phyloP scores from a whole-genome alignment of 2,797 vertebrate species.

The Luscinia luscinia region DNA sequence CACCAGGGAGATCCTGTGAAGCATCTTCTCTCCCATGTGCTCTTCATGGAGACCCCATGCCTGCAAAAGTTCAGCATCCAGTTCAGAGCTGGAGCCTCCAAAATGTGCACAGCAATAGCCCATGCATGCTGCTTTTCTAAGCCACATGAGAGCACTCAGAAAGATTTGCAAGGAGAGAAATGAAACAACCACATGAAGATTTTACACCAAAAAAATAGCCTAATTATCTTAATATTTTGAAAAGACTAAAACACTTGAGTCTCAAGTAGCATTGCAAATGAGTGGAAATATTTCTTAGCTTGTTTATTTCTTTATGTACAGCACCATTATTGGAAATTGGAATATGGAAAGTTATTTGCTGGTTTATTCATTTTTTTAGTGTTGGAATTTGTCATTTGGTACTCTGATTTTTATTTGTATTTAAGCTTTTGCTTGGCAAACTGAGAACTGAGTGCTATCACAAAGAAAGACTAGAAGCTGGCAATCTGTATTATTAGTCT shows the following conservation, averaged over 20 bases:
- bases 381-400: neutral
- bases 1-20: neutral
- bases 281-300: neutral
- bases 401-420: conserved; percentile 16
- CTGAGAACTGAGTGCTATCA: neutral
- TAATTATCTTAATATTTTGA: conserved; percentile 3
- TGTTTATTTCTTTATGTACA: conserved; percentile 13
- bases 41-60: neutral
- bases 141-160: neutral
- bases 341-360: neutral
- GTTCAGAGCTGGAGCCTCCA: neutral
- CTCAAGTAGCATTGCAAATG: neutral
- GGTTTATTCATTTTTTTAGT: neutral
- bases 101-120: neutral
- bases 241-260: neutral
- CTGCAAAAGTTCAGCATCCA: neutral
- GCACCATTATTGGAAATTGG: neutral
- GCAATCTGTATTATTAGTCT: conserved; percentile 8
- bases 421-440: conserved; percentile 33
- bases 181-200: neutral
- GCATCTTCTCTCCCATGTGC: neutral
- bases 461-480: conserved; percentile 1
- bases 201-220: neutral
- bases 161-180: neutral
- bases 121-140: neutral